phyloP scores from a whole-genome alignment of 1,140 invertebrate genomes.

The Euwallacea fornicatus region DNA sequence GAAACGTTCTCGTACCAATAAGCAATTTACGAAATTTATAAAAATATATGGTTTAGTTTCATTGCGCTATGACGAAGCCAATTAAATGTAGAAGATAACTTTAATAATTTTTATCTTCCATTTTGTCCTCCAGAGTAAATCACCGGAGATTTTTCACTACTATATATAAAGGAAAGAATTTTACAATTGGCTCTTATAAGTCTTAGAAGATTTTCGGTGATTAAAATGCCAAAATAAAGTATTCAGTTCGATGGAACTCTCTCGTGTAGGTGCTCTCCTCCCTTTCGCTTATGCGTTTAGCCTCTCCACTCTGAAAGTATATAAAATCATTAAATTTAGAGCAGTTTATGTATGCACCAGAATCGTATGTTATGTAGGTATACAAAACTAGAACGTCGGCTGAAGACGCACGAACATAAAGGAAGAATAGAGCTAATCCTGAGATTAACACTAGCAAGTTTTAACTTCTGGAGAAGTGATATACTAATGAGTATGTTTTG shows the following conservation, averaged over 20 bases:
- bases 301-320: no score
- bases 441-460: constrained; percentile 8
- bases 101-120: constrained; percentile 5
- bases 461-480: constrained; percentile 15
- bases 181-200: background rate
- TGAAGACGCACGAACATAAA: constrained; percentile 4
- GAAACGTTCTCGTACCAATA: constrained; percentile 1
- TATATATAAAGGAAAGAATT: background rate
- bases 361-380: no score
- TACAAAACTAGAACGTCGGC: background rate
- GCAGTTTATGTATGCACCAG: no score
- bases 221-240: background rate
- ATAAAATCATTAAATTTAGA: no score
- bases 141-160: background rate
- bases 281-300: background rate
- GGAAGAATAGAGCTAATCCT: constrained; percentile 15
- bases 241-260: background rate
- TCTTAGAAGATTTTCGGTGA: background rate
- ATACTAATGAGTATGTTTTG: constrained; percentile 18
- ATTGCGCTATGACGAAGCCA: constrained; percentile 9
- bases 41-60: background rate
- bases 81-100: constrained; percentile 6
- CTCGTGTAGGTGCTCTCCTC: background rate
- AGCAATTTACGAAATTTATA: constrained; percentile 11
- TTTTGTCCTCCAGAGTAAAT: background rate